Percentiles rank a stretch among this genome's conserved stretches.
phyloP scores from a whole-genome alignment of 2,797 vertebrate genomes.

The Mallotus villosus region DNA sequence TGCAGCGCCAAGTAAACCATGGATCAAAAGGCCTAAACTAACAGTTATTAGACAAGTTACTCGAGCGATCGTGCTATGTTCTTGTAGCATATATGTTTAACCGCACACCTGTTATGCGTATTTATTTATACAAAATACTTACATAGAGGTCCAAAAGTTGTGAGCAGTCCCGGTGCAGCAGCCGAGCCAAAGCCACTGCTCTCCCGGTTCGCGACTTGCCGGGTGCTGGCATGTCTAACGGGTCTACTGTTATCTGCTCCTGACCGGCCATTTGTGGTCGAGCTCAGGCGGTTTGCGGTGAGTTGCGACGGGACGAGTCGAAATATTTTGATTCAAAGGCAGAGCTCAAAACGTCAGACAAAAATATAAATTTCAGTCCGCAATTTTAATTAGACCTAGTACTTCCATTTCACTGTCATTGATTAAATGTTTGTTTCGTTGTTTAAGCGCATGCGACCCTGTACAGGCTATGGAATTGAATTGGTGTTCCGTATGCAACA shows the following conservation, averaged over 20 bases:
- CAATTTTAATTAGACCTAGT: neutral
- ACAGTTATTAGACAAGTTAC: no score
- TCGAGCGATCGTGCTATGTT: no score
- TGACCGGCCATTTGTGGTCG: conserved; percentile 64
- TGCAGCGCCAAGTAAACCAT: no score
- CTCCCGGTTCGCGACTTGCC: neutral
- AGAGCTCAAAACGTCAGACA: neutral
- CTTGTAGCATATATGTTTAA: neutral
- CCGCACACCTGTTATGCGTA: no score
- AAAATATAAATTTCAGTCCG: neutral
- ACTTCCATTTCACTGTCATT: neutral
- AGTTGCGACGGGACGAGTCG: conserved; percentile 30
- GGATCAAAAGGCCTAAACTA: no score
- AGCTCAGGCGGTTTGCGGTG: conserved; percentile 36
- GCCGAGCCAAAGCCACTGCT: conserved; percentile 1
- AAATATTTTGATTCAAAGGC: neutral
- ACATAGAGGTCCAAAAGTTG: conserved; percentile 54
- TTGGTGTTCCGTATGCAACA: conserved; percentile 63
- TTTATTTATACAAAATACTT: conserved; percentile 50
- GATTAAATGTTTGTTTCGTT: conserved; percentile 34
- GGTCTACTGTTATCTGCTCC: conserved; percentile 41
- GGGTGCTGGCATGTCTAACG: conserved; percentile 39
- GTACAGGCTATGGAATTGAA: conserved; percentile 47
- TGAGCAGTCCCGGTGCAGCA: conserved; percentile 7
- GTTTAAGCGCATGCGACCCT: conserved; percentile 32